phyloP scores from a whole-genome alignment of 1,140 invertebrate genomes.

The Panagrolaimus sp. region DNA sequence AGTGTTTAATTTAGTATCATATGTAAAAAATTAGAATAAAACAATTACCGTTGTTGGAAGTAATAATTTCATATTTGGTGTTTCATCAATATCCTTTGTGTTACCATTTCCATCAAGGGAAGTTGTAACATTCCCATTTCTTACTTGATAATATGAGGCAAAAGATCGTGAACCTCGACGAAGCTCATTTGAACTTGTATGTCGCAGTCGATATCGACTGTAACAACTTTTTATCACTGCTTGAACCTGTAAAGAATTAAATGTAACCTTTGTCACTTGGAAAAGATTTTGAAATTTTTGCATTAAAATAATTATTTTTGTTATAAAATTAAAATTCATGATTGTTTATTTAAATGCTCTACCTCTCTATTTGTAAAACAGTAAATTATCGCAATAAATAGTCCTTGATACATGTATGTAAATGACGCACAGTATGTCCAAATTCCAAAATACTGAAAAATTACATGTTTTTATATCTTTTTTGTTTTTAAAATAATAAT shows the following conservation, averaged over 20 bases:
- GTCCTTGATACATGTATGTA: constrained; percentile 59
- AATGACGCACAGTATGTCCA: constrained; percentile 59
- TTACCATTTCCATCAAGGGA: constrained; percentile 21
- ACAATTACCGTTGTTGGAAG: constrained; percentile 14
- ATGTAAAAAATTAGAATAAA: background rate
- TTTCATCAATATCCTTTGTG: background rate
- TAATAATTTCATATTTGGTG: constrained; percentile 8
- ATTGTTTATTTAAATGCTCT: constrained; percentile 21
- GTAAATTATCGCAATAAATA: constrained; percentile 59
- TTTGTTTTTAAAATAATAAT: constrained; percentile 7
- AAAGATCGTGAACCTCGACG: constrained; percentile 49
- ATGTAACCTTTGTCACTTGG: background rate
- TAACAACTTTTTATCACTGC: constrained; percentile 48
- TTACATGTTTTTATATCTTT: background rate
- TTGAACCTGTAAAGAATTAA: constrained; percentile 41
- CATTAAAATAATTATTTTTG: constrained; percentile 25
- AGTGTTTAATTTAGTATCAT: constrained; percentile 15
- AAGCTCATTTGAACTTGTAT: constrained; percentile 50
- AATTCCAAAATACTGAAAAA: constrained; percentile 55
- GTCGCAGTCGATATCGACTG: constrained; percentile 48
- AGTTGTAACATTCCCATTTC: constrained; percentile 36
- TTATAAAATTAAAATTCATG: no score
- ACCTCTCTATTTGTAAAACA: constrained; percentile 59
- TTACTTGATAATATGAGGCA: constrained; percentile 45
- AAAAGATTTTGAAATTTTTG: no score